These are phyloP conservation scores for Bactericera cockerelli DNA, from an alignment of 1,140 invertebrate species.

Conservation along the genomic window DNA sequence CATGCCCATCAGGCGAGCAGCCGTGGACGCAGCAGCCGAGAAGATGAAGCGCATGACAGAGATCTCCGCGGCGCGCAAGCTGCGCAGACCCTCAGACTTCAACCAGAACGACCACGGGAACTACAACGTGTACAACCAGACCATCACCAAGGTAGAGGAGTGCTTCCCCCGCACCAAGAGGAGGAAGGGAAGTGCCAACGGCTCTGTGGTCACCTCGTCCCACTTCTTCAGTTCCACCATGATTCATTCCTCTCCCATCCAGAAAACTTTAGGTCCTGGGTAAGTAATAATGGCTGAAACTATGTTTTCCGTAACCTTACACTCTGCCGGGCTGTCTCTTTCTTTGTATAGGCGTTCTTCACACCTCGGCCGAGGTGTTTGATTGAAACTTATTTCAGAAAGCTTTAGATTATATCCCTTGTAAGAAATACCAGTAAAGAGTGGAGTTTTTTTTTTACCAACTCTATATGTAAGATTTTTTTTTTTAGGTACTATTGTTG, in stretches of 20 bases:
- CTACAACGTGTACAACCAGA: slow-evolving; percentile 2
- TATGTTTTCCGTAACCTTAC: too few relatives aligned
- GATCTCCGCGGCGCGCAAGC: neutral
- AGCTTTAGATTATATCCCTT: too few relatives aligned
- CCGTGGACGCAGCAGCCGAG: neutral
- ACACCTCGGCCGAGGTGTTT: too few relatives aligned
- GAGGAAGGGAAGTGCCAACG: neutral
- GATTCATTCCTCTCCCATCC: neutral
- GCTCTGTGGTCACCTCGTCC: neutral
- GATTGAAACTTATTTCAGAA: too few relatives aligned
- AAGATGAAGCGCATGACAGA: neutral
- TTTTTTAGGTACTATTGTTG: too few relatives aligned
- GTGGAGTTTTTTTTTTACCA: too few relatives aligned
- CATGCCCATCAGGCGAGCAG: too few relatives aligned
- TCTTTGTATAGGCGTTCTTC: too few relatives aligned
- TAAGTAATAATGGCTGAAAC: too few relatives aligned
- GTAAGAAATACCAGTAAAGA: too few relatives aligned
- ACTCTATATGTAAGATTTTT: too few relatives aligned
- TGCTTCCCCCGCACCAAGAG: neutral
- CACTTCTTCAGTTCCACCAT: neutral
- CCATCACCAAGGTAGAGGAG: neutral
- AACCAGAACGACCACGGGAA: neutral
- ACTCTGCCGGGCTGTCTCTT: too few relatives aligned
- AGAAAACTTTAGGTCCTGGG: neutral
- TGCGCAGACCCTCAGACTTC: neutral